These are phyloP conservation scores for Brachypteracias leptosomus DNA, from an alignment of 2,113 vertebrate genomes.

Conservation along the genomic window DNA sequence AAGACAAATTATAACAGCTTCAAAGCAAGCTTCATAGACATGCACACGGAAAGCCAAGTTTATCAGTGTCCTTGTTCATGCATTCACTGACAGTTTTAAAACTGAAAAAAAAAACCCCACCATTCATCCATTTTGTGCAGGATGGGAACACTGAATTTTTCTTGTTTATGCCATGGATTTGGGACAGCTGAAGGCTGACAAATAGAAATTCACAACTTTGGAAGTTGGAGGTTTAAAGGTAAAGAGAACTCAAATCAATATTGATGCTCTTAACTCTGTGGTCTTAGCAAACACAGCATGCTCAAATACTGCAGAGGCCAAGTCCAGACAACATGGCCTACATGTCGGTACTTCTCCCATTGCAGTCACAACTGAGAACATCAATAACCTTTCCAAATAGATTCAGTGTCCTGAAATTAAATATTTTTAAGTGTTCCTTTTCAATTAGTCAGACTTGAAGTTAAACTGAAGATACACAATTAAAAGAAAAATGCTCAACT, in stretches of 20 bases:
- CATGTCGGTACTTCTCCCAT: neutral
- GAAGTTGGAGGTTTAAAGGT: neutral
- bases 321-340: neutral
- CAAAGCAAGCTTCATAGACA: neutral
- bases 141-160: neutral
- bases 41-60: neutral
- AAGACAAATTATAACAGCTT: neutral
- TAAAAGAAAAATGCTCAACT: neutral
- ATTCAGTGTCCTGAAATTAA: neutral
- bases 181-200: neutral
- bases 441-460: neutral
- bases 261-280: neutral
- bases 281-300: neutral
- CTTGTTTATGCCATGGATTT: neutral
- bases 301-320: neutral
- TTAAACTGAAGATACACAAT: neutral
- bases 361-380: neutral
- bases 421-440: neutral
- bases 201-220: neutral
- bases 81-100: neutral
- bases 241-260: neutral
- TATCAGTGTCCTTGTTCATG: neutral
- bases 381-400: neutral
- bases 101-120: neutral
- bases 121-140: neutral